Evolutionary conservation across 2,888 invertebrate genomes (phyloP).

Genomic region (Tyria jacobaeae): DNA sequence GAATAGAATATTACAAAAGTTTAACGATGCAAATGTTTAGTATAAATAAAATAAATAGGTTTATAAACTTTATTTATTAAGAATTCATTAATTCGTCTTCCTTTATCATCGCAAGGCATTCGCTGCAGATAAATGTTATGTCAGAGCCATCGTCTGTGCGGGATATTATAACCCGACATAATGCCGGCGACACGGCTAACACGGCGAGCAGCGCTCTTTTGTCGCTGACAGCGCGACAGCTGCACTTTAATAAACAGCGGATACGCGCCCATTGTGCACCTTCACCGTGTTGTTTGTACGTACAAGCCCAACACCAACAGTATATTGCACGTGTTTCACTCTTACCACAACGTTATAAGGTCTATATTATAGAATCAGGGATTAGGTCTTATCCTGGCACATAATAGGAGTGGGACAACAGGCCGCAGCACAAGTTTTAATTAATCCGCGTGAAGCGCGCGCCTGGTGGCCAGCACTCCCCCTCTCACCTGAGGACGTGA

Average conservation of each 20-base stretch:
- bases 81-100: too few species aligned
- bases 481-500: slow-evolving; percentile 5
- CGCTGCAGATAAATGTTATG: slow-evolving; percentile 2
- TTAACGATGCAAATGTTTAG: too few species aligned
- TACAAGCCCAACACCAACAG: slow-evolving; percentile 11
- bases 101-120: background rate
- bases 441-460: slow-evolving; percentile 42
- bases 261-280: slow-evolving; percentile 52
- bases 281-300: slow-evolving; percentile 32
- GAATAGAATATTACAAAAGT: too few species aligned
- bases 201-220: slow-evolving; percentile 31
- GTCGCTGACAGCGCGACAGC: slow-evolving; percentile 46
- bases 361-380: background rate
- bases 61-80: too few species aligned
- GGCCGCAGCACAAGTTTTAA: slow-evolving; percentile 46
- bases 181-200: background rate
- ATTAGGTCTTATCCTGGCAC: background rate
- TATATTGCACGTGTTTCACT: background rate
- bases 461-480: slow-evolving; percentile 11
- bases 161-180: slow-evolving; percentile 15
- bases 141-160: background rate
- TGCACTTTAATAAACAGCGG: slow-evolving; percentile 51
- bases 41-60: background rate
- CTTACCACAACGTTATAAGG: slow-evolving; percentile 2
- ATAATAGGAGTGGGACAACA: slow-evolving; percentile 34